phyloP scores from a whole-genome alignment of 2,888 invertebrate genomes.

The Adineta ricciae region DNA sequence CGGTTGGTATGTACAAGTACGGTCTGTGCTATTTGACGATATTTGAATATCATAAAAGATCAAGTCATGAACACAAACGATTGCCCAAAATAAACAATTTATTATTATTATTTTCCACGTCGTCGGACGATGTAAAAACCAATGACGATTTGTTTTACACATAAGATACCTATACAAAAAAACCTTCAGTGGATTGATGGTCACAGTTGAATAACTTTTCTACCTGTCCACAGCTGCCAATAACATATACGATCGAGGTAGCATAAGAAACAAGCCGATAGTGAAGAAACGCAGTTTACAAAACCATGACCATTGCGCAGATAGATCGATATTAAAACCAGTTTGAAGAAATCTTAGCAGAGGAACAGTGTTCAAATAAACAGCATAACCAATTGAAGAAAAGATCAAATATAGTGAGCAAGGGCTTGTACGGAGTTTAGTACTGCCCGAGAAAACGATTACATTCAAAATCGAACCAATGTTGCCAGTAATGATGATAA shows the following conservation, averaged over 20 bases:
- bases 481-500: neutral
- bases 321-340: neutral
- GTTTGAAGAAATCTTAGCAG: neutral
- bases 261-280: neutral
- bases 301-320: neutral
- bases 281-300: neutral
- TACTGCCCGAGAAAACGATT: neutral
- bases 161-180: neutral
- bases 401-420: neutral
- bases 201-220: neutral
- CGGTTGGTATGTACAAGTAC: neutral
- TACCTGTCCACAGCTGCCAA: neutral
- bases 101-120: neutral
- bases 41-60: neutral
- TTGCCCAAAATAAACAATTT: neutral
- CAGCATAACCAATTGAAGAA: neutral
- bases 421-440: neutral
- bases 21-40: neutral
- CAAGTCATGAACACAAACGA: neutral
- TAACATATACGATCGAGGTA: neutral
- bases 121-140: neutral
- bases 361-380: neutral
- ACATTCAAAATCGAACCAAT: neutral
- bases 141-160: neutral
- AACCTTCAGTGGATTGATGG: neutral